Evolutionary conservation across 2,888 invertebrate species (phyloP).

Genomic region (Pseudococcus longispinus): DNA sequence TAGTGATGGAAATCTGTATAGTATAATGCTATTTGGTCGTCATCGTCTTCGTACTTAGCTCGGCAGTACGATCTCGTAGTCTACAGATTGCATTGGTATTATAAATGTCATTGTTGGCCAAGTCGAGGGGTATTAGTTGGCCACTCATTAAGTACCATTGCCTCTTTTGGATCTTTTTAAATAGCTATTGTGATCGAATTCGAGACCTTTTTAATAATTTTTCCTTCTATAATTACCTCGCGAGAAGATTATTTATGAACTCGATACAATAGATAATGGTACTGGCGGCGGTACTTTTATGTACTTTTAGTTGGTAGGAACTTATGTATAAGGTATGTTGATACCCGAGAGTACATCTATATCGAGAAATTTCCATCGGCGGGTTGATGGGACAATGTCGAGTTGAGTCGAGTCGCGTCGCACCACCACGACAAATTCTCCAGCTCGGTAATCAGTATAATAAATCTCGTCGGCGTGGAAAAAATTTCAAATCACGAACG

Average conservation of each 20-base stretch:
- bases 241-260: not conserved
- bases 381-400: not conserved
- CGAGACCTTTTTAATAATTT: not conserved
- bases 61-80: not conserved
- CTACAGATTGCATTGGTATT: not conserved
- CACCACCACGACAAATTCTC: not conserved
- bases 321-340: not conserved
- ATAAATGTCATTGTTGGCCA: slow-evolving; percentile 13
- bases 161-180: not conserved
- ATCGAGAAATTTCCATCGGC: not conserved
- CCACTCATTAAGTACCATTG: slow-evolving; percentile 10
- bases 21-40: not conserved
- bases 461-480: not conserved
- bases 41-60: not conserved
- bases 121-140: not conserved
- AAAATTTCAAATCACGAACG: slow-evolving; percentile 28
- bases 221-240: not conserved
- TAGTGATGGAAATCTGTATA: slow-evolving; percentile 3
- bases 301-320: not conserved
- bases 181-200: not conserved
- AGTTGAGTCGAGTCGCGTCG: too few relatives aligned
- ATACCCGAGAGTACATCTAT: not conserved
- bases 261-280: not conserved
- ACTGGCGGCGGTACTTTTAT: not conserved
- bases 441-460: not conserved